These are phyloP conservation scores for Hippocampus kuda DNA, from an alignment of 2,797 vertebrate genomes.

Conservation along the genomic window DNA sequence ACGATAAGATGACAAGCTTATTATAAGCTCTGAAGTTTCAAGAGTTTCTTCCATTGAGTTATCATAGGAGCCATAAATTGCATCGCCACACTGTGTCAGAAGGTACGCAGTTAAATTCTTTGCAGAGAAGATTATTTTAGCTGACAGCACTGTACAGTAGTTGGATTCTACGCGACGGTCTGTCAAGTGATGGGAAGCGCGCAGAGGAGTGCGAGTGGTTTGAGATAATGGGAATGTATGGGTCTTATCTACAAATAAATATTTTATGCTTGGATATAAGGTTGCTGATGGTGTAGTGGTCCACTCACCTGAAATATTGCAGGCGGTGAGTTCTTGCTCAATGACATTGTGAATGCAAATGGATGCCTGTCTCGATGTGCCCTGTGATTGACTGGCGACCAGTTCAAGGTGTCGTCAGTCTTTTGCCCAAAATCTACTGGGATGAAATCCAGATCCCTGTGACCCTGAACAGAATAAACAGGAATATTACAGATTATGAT, in stretches of 20 bases:
- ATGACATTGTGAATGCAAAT: background rate
- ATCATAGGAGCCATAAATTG: slow-evolving; percentile 72
- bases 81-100: slow-evolving; percentile 58
- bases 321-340: background rate
- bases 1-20: slow-evolving; percentile 81
- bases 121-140: slow-evolving; percentile 69
- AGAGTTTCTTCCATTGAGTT: slow-evolving; percentile 74
- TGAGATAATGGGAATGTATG: slow-evolving; percentile 26
- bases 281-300: background rate
- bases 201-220: slow-evolving; percentile 47
- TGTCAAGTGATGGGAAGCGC: slow-evolving; percentile 51
- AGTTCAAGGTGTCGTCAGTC: no score
- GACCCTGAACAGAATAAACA: no score
- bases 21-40: slow-evolving; percentile 77
- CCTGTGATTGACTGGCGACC: no score
- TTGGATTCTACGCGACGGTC: slow-evolving; percentile 58
- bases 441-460: no score
- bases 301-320: background rate
- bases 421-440: no score
- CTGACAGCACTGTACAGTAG: slow-evolving; percentile 63
- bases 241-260: slow-evolving; percentile 42
- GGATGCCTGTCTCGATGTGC: no score
- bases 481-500: no score
- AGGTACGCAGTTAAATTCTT: slow-evolving; percentile 73
- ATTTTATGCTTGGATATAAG: slow-evolving; percentile 22